Conservation (phyloP, 2,888 invertebrate genomes). For the Cryptus armator region DNA sequence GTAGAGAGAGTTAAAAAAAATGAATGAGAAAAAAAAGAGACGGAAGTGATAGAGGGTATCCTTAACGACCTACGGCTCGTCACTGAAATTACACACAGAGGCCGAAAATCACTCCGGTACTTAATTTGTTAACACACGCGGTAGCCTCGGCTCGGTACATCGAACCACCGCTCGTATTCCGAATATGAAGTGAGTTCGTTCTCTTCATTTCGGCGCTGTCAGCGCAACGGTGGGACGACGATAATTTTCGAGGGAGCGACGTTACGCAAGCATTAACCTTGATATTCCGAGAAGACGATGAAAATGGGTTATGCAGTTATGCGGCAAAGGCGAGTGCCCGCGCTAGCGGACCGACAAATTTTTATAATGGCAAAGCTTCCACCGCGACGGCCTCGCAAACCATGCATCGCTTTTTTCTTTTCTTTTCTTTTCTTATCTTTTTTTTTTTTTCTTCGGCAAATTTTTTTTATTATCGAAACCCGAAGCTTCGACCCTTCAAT, state of each 20-base stretch:
- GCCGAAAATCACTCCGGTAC: conserved; percentile 63
- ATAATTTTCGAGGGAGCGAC: conserved; percentile 29
- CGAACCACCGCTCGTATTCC: background rate
- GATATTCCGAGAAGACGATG: conserved; percentile 11
- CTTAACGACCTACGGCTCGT: conserved; percentile 65
- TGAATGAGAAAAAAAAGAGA: conserved; percentile 7
- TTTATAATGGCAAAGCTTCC: background rate
- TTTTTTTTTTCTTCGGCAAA: no score
- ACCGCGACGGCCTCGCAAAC: background rate
- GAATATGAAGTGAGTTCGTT: conserved; percentile 20
- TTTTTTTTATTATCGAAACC: background rate
- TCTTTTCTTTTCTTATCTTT: no score
- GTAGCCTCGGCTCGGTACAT: conserved; percentile 1
- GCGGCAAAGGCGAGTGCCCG: background rate
- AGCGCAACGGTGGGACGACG: conserved; percentile 7
- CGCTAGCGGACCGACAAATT: background rate
- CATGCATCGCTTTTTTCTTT: background rate
- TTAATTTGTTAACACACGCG: conserved; percentile 66
- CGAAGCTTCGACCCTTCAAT: background rate
- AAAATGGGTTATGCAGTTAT: background rate
- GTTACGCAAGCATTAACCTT: conserved; percentile 25
- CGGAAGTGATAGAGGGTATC: conserved; percentile 42
- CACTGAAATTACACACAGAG: conserved; percentile 62
- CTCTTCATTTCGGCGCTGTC: conserved; percentile 40
- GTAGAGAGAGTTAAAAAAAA: background rate